Evolutionary conservation across 1,140 invertebrate species (phyloP).

Genomic region (Diorhabda sublineata): DNA sequence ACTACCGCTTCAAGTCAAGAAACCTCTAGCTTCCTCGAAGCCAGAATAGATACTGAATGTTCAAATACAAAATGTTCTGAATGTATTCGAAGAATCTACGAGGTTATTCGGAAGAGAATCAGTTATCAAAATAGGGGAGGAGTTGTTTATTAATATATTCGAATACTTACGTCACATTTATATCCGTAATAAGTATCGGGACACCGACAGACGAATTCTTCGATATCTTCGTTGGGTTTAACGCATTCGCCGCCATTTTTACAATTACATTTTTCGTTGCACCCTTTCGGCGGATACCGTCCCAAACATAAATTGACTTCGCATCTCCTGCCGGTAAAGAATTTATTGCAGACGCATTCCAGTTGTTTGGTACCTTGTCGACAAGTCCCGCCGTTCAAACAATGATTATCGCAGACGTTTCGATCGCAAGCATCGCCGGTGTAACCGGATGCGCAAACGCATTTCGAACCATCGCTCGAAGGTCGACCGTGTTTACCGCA

Average conservation of each 20-base stretch:
- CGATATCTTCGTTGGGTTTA: constrained; percentile 18
- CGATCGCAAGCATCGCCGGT: constrained; percentile 57
- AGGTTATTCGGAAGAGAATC: too few species aligned
- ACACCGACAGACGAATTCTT: constrained; percentile 47
- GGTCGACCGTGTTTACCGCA: constrained; percentile 34
- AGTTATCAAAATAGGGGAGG: too few species aligned
- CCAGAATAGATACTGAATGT: too few species aligned
- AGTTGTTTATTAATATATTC: background rate
- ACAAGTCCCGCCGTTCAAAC: constrained; percentile 55
- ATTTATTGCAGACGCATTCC: constrained; percentile 47
- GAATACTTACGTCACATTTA: constrained; percentile 48
- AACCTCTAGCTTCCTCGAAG: too few species aligned
- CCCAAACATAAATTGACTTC: constrained; percentile 40
- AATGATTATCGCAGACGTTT: constrained; percentile 52
- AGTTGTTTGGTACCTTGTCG: constrained; percentile 40
- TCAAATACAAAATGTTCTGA: too few species aligned
- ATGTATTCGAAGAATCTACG: too few species aligned
- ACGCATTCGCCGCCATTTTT: constrained; percentile 27
- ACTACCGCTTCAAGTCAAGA: too few species aligned
- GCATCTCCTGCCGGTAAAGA: constrained; percentile 49
- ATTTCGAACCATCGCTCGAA: constrained; percentile 30
- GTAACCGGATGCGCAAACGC: constrained; percentile 51
- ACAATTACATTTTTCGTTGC: constrained; percentile 17
- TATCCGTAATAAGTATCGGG: constrained; percentile 51
- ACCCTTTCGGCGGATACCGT: constrained; percentile 14